These are phyloP conservation scores for Zophobas atratus DNA, from an alignment of 1,140 invertebrate species.

Conservation along the genomic window DNA sequence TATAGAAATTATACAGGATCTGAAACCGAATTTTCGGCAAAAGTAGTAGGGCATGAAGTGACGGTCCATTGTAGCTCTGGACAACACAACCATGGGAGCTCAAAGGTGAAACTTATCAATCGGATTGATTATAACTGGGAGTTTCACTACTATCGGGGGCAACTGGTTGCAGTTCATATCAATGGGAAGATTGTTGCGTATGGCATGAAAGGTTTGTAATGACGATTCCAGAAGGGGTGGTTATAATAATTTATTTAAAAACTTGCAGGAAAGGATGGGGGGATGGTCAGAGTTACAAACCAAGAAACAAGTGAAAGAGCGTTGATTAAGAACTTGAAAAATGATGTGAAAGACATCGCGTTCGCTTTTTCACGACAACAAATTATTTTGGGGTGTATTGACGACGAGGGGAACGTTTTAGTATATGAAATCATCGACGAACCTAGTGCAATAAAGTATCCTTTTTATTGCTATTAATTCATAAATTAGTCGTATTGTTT, in stretches of 20 bases:
- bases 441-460: slow-evolving; percentile 73
- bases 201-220: slow-evolving; percentile 83
- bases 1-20: slow-evolving; percentile 79
- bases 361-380: slow-evolving; percentile 87
- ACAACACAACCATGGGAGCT: slow-evolving; percentile 82
- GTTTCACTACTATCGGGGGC: slow-evolving; percentile 86
- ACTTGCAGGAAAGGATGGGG: slow-evolving; percentile 75
- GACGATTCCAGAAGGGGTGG: slow-evolving; percentile 36
- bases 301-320: slow-evolving; percentile 81
- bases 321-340: slow-evolving; percentile 89
- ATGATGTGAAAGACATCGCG: slow-evolving; percentile 88
- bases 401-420: slow-evolving; percentile 86
- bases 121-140: slow-evolving; percentile 96
- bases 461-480: slow-evolving; percentile 59
- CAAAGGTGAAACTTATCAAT: slow-evolving; percentile 92
- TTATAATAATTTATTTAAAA: slow-evolving; percentile 33
- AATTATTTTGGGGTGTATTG: slow-evolving; percentile 88
- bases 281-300: slow-evolving; percentile 88
- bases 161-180: slow-evolving; percentile 90
- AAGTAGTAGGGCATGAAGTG: slow-evolving; percentile 79
- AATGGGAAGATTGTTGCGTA: slow-evolving; percentile 91
- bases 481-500: slow-evolving; percentile 6
- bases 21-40: slow-evolving; percentile 79
- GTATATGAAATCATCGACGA: slow-evolving; percentile 84
- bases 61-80: slow-evolving; percentile 80